Evolutionary conservation across 2,113 vertebrate genomes (phyloP).

Genomic region (Synodontis membranacea): DNA sequence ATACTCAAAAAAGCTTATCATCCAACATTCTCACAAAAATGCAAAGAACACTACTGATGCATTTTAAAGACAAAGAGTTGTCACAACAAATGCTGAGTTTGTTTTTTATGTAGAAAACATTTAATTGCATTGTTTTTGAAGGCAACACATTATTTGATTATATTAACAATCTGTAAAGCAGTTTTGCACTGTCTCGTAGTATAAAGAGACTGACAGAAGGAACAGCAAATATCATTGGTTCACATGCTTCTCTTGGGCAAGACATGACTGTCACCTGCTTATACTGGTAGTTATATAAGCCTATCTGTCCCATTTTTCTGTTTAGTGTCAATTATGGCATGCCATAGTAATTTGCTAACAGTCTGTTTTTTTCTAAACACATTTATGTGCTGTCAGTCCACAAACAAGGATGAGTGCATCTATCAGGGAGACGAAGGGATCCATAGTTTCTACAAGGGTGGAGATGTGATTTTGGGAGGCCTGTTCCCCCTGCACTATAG

Average conservation of each 20-base stretch:
- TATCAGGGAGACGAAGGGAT: slow-evolving; percentile 65
- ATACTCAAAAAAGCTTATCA: not conserved
- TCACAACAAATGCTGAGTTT: not conserved
- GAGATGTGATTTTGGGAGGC: slow-evolving; percentile 71
- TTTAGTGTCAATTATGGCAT: slow-evolving; percentile 50
- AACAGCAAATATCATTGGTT: slow-evolving; percentile 28
- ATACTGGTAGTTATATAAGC: slow-evolving; percentile 30
- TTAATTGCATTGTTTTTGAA: not conserved
- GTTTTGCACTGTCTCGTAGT: not conserved
- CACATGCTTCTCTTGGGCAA: slow-evolving; percentile 9
- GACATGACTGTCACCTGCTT: slow-evolving; percentile 12
- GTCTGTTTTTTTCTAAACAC: slow-evolving; percentile 42
- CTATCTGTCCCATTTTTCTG: not conserved
- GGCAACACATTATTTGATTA: not conserved
- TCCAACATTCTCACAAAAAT: not conserved
- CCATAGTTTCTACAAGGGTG: slow-evolving; percentile 63
- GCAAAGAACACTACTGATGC: not conserved
- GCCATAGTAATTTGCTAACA: slow-evolving; percentile 35
- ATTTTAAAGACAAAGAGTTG: not conserved
- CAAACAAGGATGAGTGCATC: slow-evolving; percentile 53
- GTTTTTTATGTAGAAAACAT: not conserved
- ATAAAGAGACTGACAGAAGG: not conserved
- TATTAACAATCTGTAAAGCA: not conserved
- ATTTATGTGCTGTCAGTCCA: not conserved
- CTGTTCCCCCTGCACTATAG: slow-evolving; percentile 73